Evolutionary conservation across 2,113 vertebrate species (phyloP), one percentile per base, ranked within the genome.

Genomic region (Antigone vipio): DNA sequence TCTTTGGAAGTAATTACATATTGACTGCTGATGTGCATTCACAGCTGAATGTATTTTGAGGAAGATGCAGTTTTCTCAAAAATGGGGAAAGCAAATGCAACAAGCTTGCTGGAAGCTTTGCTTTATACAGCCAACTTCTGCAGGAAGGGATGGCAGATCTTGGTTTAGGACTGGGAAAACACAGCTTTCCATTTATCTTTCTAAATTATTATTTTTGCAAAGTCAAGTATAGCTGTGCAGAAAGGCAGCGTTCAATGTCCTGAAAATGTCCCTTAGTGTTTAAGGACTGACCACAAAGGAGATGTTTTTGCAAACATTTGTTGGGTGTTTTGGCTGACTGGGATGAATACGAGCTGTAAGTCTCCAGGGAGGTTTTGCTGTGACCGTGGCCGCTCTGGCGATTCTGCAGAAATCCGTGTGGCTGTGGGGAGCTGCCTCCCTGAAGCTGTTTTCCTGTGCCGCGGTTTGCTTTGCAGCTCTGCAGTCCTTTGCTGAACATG

Each of bases 261-360:
- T 29, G 20, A 15, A 32, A 35, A 47, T 1, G 0, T 23, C 56
- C 49, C 27, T 35, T 32, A 4, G 29, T 9, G 38, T 38, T 47
- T 29, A 9, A 63, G 15, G 58, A 22, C 26, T 52, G n/a, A 12
- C 30, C 15, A 8, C 3, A 50, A 64, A 62, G 1, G 20, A 50
- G 71, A 13, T 3, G 2, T 15, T n/a, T 71, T 19, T 50, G 42
- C 8, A 38, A 53, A 11, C 4, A 27, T n/a, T 6, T 27, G 19
- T 21, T 26, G 35, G 1, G 0, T n/a, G 50, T 10, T 38, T 30
- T 21, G 30, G 29, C 10, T 52, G 62, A 5, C 1, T 8, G 42
- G 23, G 45, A 8, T 63, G 45, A 9, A 7, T 4, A 6, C 0
- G 21, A 62, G 62, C 59, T 35, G 27, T 15, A 24, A 6, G 17